These are phyloP conservation scores for Rhagophthalmus giganteus DNA, from an alignment of 2,888 invertebrate genomes.

Conservation along the genomic window DNA sequence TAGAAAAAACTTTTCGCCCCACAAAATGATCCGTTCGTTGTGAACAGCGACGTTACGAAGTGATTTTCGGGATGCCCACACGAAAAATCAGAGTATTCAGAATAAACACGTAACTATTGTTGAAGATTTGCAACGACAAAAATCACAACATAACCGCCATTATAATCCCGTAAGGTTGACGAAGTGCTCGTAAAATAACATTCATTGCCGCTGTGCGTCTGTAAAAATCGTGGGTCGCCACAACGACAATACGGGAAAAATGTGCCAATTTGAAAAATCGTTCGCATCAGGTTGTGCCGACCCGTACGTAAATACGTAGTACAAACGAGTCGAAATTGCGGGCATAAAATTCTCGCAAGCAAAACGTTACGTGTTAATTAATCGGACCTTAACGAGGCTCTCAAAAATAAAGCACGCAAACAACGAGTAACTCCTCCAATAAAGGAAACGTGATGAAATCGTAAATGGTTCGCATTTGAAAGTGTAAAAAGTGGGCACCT, in stretches of 20 bases:
- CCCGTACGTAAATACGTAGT: too few relatives aligned
- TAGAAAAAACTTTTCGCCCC: too few relatives aligned
- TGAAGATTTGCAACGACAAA: conserved; percentile 1
- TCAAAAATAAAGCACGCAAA: conserved; percentile 31
- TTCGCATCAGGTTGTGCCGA: conserved; percentile 1
- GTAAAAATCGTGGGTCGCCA: conserved; percentile 10
- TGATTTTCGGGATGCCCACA: too few relatives aligned
- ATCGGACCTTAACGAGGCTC: conserved; percentile 31
- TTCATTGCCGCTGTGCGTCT: conserved; percentile 18
- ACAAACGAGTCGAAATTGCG: conserved; percentile 14
- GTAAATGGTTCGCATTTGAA: conserved; percentile 38
- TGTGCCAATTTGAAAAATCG: conserved; percentile 20
- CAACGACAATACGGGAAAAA: conserved; percentile 13
- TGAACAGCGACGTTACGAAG: too few relatives aligned
- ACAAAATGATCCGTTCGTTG: too few relatives aligned
- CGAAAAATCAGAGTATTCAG: too few relatives aligned
- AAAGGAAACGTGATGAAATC: conserved; percentile 36
- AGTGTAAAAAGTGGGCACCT: conserved; percentile 40
- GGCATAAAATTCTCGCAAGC: conserved; percentile 22
- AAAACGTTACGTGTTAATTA: conserved; percentile 33
- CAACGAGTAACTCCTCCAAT: conserved; percentile 30
- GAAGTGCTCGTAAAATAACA: conserved; percentile 17
- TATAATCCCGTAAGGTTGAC: conserved; percentile 5
- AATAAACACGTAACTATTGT: conserved; percentile 2
- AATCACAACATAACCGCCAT: conserved; percentile 9